These are phyloP conservation scores for Huso huso DNA, from an alignment of 2,797 vertebrate species.

Conservation along the genomic window DNA sequence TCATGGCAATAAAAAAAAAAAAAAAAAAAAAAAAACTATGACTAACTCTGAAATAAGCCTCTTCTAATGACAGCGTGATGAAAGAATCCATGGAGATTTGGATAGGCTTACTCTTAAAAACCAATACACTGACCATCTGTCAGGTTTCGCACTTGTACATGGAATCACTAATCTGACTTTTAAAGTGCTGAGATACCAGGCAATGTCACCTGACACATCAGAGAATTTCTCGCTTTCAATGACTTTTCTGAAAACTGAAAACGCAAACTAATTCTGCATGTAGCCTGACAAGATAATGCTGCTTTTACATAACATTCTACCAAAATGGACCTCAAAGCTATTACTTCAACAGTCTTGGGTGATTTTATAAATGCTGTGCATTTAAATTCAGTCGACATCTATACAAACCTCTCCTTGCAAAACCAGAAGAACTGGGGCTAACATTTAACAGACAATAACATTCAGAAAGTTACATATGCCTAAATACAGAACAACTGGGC, in stretches of 20 bases:
- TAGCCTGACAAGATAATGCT: background rate
- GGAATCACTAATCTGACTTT: background rate
- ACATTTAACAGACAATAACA: too few relatives aligned
- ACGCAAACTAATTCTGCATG: background rate
- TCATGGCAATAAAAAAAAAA: background rate
- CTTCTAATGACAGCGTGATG: background rate
- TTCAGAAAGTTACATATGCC: too few relatives aligned
- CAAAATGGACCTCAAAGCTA: background rate
- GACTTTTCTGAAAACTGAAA: background rate
- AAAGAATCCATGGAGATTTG: background rate
- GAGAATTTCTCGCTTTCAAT: background rate
- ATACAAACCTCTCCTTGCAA: too few relatives aligned
- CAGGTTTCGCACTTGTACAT: background rate
- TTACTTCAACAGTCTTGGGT: too few relatives aligned
- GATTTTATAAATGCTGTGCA: too few relatives aligned
- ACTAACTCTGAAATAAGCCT: background rate
- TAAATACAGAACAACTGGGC: too few relatives aligned
- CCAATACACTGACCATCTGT: background rate
- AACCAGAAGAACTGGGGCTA: too few relatives aligned
- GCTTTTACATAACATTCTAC: background rate
- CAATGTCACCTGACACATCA: background rate
- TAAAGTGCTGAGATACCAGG: too few relatives aligned
- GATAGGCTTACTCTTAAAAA: background rate
- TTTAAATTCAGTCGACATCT: too few relatives aligned
- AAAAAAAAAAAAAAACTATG: background rate